Percentiles rank a stretch among this genome's conserved stretches.
phyloP scores from a whole-genome alignment of 2,888 invertebrate species.

The Antheraea yamamai region DNA sequence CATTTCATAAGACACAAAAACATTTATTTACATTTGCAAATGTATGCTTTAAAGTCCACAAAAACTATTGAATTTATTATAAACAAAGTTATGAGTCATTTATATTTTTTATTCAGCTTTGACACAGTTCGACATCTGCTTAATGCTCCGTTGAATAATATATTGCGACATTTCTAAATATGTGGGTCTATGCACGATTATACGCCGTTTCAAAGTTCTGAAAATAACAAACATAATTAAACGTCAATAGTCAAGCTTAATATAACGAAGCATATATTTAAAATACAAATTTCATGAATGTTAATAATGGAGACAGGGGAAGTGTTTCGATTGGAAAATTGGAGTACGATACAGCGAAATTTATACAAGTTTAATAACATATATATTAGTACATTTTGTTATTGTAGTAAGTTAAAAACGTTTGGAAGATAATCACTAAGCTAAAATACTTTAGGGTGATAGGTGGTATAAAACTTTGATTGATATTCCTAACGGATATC shows the following conservation, averaged over 20 bases:
- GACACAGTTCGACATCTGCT: neutral
- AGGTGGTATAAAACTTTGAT: no score
- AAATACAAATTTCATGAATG: no score
- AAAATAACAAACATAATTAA: neutral
- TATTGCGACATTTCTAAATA: neutral
- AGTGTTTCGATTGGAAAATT: no score
- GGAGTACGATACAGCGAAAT: no score
- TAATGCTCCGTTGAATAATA: neutral
- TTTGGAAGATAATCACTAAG: no score
- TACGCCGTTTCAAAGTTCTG: neutral
- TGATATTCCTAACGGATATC: no score
- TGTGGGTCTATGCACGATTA: neutral
- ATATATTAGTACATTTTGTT: no score
- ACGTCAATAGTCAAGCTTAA: neutral
- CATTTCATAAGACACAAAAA: neutral
- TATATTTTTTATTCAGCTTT: neutral
- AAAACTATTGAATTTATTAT: neutral
- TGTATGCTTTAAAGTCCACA: neutral
- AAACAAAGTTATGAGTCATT: neutral
- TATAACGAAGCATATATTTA: no score
- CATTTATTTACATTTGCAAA: neutral
- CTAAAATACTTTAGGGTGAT: no score
- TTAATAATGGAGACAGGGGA: no score
- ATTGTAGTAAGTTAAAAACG: no score
- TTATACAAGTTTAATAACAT: no score